A percentile compares a stretch with the other conserved stretches of the same genome.
These are phyloP conservation scores for Ardeotis arabs DNA, from an alignment of 2,113 vertebrate genomes.

Conservation along the genomic window DNA sequence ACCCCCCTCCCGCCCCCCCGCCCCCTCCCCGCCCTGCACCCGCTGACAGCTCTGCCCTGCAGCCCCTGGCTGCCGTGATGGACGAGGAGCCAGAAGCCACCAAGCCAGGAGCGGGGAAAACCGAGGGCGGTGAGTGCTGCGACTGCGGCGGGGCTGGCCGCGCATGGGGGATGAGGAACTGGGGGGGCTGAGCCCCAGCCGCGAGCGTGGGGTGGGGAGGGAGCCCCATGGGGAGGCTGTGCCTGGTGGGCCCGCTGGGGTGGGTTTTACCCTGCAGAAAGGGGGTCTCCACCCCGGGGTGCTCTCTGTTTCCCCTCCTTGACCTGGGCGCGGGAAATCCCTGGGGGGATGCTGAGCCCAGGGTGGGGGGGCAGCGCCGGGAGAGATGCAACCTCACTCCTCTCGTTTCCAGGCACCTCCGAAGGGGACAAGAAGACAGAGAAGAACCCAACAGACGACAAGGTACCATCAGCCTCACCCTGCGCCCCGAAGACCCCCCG, in stretches of 20 bases:
- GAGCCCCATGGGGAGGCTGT: background rate
- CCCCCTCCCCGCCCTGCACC: too few species aligned
- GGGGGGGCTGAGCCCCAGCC: background rate
- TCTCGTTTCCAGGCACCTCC: conserved; percentile 70
- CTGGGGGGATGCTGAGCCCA: background rate
- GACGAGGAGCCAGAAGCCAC: conserved; percentile 87
- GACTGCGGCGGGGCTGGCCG: background rate
- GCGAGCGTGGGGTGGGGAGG: background rate
- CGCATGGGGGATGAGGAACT: rapidly evolving
- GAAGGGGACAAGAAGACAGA: conserved; percentile 87
- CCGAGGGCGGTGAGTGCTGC: conserved; percentile 80
- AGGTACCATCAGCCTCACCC: conserved; percentile 69
- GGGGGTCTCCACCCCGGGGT: background rate
- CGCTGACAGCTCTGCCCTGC: too few species aligned
- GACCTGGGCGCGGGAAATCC: background rate
- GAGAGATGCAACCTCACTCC: background rate
- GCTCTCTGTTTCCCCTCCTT: background rate
- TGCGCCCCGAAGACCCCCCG: background rate
- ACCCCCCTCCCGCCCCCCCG: background rate
- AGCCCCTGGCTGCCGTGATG: conserved; percentile 89
- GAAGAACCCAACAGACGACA: conserved; percentile 85
- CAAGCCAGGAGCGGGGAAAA: conserved; percentile 83
- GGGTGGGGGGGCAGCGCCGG: background rate
- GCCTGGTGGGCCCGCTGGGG: rapidly evolving
- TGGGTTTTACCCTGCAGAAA: background rate